Evolutionary conservation across 2,113 vertebrate species (phyloP).

Genomic region (Sylvicapra grimmia): DNA sequence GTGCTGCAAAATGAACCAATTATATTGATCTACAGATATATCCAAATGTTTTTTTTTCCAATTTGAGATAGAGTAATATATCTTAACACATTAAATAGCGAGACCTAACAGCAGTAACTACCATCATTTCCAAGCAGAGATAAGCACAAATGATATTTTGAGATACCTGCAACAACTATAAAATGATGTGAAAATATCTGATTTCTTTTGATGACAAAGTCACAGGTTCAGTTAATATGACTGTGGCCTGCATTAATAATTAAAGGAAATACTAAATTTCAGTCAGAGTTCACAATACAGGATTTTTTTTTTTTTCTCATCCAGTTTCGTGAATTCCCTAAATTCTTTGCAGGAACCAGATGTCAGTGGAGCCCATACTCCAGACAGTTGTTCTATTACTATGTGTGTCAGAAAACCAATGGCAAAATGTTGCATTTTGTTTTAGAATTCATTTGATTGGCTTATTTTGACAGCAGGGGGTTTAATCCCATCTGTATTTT

Average conservation of each 20-base stretch:
- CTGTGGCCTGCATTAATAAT: conserved; percentile 31
- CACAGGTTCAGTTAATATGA: conserved; percentile 27
- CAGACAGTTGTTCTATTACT: not conserved
- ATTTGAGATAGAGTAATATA: not conserved
- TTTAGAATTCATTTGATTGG: conserved; percentile 2
- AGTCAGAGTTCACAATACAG: not conserved
- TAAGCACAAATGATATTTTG: conserved; percentile 33
- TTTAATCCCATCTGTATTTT: not conserved
- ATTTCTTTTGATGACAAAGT: conserved; percentile 40
- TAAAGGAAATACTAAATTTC: not conserved
- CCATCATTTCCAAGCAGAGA: conserved; percentile 44
- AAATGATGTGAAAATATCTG: conserved; percentile 50
- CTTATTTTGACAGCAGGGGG: not conserved
- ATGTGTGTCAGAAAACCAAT: not conserved
- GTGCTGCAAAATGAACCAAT: conserved; percentile 2
- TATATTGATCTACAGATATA: conserved; percentile 3
- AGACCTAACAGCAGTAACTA: conserved; percentile 1
- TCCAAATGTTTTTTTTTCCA: not conserved
- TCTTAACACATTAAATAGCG: conserved; percentile 6
- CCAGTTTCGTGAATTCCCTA: not conserved
- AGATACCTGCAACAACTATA: conserved; percentile 24
- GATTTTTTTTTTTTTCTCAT: not conserved
- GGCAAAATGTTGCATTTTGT: not conserved
- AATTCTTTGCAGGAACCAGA: not conserved
- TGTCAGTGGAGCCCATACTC: not conserved